These are phyloP conservation scores for Centropus unirufus DNA, from an alignment of 2,113 vertebrate species.

Conservation along the genomic window DNA sequence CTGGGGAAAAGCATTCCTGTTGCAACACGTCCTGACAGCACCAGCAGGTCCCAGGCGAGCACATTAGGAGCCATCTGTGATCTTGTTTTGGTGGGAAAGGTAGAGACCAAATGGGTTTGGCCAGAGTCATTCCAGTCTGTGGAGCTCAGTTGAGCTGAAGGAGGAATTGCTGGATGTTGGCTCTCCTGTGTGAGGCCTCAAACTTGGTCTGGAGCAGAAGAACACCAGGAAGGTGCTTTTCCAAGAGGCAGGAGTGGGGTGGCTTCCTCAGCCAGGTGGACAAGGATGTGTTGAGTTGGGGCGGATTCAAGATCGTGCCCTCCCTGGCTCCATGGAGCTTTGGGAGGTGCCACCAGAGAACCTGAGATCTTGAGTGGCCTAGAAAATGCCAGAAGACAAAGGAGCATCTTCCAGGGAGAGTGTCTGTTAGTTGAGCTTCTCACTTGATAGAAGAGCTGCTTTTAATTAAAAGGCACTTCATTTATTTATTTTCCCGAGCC, in stretches of 20 bases:
- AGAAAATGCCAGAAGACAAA: neutral
- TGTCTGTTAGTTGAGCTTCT: neutral
- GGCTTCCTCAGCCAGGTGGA: neutral
- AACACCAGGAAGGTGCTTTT: neutral
- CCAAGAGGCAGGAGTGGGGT: neutral
- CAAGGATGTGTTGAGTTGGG: neutral
- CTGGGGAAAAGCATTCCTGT: neutral
- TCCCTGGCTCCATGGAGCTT: neutral
- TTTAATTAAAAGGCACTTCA: neutral
- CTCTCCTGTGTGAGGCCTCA: neutral
- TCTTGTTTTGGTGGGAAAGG: neutral
- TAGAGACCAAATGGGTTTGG: neutral
- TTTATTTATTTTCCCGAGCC: neutral
- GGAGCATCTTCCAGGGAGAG: neutral
- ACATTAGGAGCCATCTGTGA: neutral
- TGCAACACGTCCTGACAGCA: neutral
- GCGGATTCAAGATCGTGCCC: rapidly evolving
- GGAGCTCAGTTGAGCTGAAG: neutral
- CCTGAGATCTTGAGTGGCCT: neutral
- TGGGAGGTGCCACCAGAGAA: neutral
- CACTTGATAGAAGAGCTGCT: neutral
- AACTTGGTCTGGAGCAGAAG: rapidly evolving
- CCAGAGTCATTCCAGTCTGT: neutral
- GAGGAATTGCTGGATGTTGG: rapidly evolving
- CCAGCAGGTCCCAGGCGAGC: neutral